Percentiles rank a stretch among this genome's conserved stretches.
phyloP scores from a whole-genome alignment of 2,113 vertebrate genomes.

The Neofelis nebulosa region DNA sequence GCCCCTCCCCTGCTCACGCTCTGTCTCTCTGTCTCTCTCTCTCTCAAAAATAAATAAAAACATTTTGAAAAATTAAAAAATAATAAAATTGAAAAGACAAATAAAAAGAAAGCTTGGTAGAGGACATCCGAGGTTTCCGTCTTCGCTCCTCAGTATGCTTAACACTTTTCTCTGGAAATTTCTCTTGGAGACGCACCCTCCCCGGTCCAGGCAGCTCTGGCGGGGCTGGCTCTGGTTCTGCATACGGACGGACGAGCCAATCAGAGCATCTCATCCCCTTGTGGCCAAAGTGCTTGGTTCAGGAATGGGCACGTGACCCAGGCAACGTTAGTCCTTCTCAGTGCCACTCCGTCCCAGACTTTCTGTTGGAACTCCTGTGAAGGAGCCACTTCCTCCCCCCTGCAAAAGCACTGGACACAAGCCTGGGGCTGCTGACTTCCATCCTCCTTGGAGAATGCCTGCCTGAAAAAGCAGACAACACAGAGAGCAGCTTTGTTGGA shows the following conservation, averaged over 20 bases:
- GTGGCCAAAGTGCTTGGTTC: too few species aligned
- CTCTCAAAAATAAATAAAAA: too few species aligned
- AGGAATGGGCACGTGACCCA: not conserved
- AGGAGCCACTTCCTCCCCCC: not conserved
- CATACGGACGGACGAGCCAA: rapidly evolving
- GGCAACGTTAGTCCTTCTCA: not conserved
- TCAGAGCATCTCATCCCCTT: not conserved
- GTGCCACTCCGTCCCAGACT: too few species aligned
- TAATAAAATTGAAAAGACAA: too few species aligned
- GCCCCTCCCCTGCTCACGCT: too few species aligned
- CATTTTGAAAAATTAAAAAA: too few species aligned
- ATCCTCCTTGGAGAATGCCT: not conserved
- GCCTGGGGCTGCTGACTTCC: not conserved
- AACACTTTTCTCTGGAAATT: not conserved
- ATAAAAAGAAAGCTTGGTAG: not conserved
- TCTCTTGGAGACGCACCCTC: not conserved
- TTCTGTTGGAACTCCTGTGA: not conserved
- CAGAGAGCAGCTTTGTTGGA: not conserved
- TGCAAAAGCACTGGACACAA: not conserved
- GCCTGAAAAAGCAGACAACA: not conserved
- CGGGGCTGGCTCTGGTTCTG: not conserved
- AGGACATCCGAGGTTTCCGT: not conserved
- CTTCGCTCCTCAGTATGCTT: not conserved
- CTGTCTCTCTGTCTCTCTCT: too few species aligned
- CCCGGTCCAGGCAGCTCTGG: not conserved